phyloP scores from a whole-genome alignment of 2,113 vertebrate genomes.

The Mungos mungo region DNA sequence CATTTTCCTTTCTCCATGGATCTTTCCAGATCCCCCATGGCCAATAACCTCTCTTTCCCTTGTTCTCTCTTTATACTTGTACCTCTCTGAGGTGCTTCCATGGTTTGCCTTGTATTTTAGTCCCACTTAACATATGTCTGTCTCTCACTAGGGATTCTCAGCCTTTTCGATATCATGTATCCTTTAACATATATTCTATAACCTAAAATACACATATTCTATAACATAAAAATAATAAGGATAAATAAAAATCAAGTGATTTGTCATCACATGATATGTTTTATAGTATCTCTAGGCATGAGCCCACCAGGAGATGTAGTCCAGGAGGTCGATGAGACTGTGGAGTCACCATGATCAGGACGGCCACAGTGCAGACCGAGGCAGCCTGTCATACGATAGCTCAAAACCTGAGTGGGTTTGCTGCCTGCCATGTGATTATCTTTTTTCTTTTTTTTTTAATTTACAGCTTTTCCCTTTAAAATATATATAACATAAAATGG shows the following conservation, averaged over 20 bases:
- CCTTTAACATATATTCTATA: neutral
- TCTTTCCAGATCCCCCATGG: neutral
- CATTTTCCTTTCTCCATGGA: neutral
- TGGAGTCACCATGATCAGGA: too few species aligned
- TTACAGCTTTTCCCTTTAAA: neutral
- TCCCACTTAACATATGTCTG: neutral
- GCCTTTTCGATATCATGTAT: neutral
- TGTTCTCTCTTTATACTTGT: neutral
- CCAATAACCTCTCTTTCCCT: neutral
- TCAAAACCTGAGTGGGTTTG: neutral
- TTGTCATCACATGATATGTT: neutral
- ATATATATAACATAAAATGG: neutral
- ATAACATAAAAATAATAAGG: neutral
- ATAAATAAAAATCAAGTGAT: neutral
- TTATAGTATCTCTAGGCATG: neutral
- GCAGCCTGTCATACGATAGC: neutral
- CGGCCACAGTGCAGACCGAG: neutral
- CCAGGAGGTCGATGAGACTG: neutral
- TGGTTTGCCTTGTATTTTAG: neutral
- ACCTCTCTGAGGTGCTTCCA: neutral
- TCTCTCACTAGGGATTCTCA: neutral
- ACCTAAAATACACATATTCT: neutral
- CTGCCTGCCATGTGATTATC: neutral
- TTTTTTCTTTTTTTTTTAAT: neutral
- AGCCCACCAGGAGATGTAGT: neutral